Percentiles rank a stretch among this genome's conserved stretches.
phyloP scores from a whole-genome alignment of 2,888 invertebrate genomes.

The Cryptosula pallasiana region DNA sequence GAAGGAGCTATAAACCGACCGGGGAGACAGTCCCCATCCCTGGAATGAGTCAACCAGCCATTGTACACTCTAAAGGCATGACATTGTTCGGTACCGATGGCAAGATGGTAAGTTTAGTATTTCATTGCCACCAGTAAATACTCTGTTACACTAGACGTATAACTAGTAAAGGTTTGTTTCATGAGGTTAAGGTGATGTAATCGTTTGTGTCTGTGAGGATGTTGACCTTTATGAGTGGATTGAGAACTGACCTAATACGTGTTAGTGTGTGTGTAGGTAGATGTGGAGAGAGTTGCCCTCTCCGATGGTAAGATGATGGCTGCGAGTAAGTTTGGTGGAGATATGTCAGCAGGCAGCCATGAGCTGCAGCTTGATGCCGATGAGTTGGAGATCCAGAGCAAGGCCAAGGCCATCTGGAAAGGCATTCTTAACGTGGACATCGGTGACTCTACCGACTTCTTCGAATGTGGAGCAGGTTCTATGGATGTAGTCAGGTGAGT shows the following conservation, averaged over 20 bases:
- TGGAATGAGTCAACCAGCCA: constrained; percentile 61
- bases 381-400: constrained; percentile 66
- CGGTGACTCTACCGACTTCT: constrained; percentile 77
- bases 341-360: constrained; percentile 57
- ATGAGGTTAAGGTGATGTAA: too few relatives aligned
- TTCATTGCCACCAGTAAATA: neutral
- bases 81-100: constrained; percentile 77
- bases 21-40: constrained; percentile 61
- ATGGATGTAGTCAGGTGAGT: constrained; percentile 83
- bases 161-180: too few relatives aligned
- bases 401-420: constrained; percentile 67
- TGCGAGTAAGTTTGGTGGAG: constrained; percentile 68
- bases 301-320: constrained; percentile 65
- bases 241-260: too few relatives aligned
- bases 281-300: constrained; percentile 47
- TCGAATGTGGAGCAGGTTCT: constrained; percentile 88
- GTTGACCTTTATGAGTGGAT: too few relatives aligned
- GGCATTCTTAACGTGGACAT: constrained; percentile 71
- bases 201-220: too few relatives aligned
- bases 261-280: constrained; percentile 10
- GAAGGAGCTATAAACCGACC: constrained; percentile 58
- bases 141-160: too few relatives aligned
- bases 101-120: constrained; percentile 59
- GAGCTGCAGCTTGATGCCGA: constrained; percentile 49
- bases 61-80: constrained; percentile 74